Conservation (phyloP, 2,888 invertebrate species). For the Archips xylosteana region DNA sequence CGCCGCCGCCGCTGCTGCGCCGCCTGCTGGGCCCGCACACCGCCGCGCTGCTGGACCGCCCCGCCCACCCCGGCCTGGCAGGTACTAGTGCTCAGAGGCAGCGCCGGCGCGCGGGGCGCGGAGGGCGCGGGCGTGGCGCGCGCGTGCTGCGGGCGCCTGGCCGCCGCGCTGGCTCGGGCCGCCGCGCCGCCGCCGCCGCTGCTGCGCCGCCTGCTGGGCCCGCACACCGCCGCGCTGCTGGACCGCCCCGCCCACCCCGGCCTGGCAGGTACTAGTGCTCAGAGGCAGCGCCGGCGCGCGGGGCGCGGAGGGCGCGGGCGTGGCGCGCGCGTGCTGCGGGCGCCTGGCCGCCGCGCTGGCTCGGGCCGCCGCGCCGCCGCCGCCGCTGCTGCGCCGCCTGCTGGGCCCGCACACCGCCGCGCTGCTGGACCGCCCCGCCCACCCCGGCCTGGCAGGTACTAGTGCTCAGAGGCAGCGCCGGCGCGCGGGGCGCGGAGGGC, state of each 20-base stretch:
- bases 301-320: slow-evolving; percentile 59
- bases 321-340: slow-evolving; percentile 59
- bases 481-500: too few species aligned
- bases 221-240: slow-evolving; percentile 48
- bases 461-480: too few species aligned
- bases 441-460: slow-evolving; percentile 39
- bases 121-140: slow-evolving; percentile 53
- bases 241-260: slow-evolving; percentile 38
- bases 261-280: slow-evolving; percentile 23
- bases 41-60: slow-evolving; percentile 42
- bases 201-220: slow-evolving; percentile 59
- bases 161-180: slow-evolving; percentile 52
- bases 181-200: slow-evolving; percentile 55
- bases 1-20: slow-evolving; percentile 57
- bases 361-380: slow-evolving; percentile 47
- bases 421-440: slow-evolving; percentile 39
- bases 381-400: slow-evolving; percentile 60
- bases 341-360: slow-evolving; percentile 59
- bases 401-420: slow-evolving; percentile 54
- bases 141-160: slow-evolving; percentile 64
- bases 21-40: slow-evolving; percentile 59
- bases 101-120: slow-evolving; percentile 57
- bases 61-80: slow-evolving; percentile 43
- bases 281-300: slow-evolving; percentile 48
- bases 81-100: not conserved